These are phyloP conservation scores for Pogonocichla stellata DNA, from an alignment of 2,113 vertebrate genomes.

Conservation along the genomic window DNA sequence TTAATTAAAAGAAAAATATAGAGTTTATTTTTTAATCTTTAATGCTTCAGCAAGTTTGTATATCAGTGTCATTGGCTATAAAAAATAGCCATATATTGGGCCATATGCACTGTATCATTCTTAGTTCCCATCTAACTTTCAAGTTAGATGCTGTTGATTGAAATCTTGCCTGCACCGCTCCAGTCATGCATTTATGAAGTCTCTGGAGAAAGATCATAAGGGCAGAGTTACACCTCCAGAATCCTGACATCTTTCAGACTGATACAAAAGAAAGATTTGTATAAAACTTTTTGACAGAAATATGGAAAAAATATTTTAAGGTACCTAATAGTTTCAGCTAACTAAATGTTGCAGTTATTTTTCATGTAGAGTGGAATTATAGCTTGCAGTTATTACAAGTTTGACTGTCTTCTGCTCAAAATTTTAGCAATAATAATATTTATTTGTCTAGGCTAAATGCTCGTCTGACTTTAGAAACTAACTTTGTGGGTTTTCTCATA, in stretches of 20 bases:
- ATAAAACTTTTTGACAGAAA: neutral
- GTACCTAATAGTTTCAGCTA: neutral
- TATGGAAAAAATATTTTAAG: neutral
- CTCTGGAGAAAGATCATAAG: neutral
- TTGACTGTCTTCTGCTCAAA: neutral
- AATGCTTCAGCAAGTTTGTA: neutral
- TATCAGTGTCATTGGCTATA: neutral
- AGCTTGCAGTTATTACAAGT: neutral
- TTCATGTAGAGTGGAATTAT: neutral
- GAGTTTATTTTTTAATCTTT: neutral
- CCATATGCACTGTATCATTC: neutral
- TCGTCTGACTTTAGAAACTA: neutral
- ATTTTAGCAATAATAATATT: neutral
- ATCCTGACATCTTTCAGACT: neutral
- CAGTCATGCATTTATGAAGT: neutral
- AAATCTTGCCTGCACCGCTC: neutral
- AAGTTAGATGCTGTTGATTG: neutral
- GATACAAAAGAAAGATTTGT: neutral
- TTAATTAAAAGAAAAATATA: neutral
- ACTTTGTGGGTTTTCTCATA: rapidly evolving
- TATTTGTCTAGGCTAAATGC: neutral
- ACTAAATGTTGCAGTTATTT: neutral
- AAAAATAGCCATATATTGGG: neutral
- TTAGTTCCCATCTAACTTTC: neutral
- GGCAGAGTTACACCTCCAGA: neutral